phyloP scores from a whole-genome alignment of 2,888 invertebrate genomes.

The Tyria jacobaeae region DNA sequence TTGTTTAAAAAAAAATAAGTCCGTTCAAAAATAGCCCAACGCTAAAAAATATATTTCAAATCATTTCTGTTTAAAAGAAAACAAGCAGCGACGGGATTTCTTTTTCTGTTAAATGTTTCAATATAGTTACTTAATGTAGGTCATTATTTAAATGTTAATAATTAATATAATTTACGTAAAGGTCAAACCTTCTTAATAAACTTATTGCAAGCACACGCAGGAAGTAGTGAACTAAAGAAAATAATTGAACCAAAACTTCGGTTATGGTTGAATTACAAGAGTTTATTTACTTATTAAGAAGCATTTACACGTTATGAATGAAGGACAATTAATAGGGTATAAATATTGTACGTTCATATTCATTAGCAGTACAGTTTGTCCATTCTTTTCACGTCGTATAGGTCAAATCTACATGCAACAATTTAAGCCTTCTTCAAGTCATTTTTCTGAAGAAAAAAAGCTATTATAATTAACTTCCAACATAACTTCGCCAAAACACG shows the following conservation, averaged over 20 bases:
- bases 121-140: constrained; percentile 46
- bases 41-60: neutral
- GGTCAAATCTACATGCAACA: constrained; percentile 52
- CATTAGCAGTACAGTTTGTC: constrained; percentile 16
- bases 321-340: constrained; percentile 12
- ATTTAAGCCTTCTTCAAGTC: constrained; percentile 44
- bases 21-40: neutral
- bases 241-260: constrained; percentile 64
- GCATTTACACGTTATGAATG: constrained; percentile 15
- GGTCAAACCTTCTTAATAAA: constrained; percentile 56
- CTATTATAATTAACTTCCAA: constrained; percentile 54
- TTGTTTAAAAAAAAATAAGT: no score
- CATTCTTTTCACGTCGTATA: constrained; percentile 42
- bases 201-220: constrained; percentile 55
- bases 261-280: constrained; percentile 66
- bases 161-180: constrained; percentile 50
- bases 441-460: constrained; percentile 42
- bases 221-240: constrained; percentile 72
- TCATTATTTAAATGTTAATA: constrained; percentile 39
- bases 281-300: constrained; percentile 63
- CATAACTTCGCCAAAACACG: constrained; percentile 72
- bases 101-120: constrained; percentile 21
- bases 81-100: neutral
- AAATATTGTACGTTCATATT: constrained; percentile 5
- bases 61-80: neutral